Percentiles rank a stretch among this genome's conserved stretches.
These are phyloP conservation scores for Tubulanus polymorphus DNA, from an alignment of 2,888 invertebrate species.

Conservation along the genomic window DNA sequence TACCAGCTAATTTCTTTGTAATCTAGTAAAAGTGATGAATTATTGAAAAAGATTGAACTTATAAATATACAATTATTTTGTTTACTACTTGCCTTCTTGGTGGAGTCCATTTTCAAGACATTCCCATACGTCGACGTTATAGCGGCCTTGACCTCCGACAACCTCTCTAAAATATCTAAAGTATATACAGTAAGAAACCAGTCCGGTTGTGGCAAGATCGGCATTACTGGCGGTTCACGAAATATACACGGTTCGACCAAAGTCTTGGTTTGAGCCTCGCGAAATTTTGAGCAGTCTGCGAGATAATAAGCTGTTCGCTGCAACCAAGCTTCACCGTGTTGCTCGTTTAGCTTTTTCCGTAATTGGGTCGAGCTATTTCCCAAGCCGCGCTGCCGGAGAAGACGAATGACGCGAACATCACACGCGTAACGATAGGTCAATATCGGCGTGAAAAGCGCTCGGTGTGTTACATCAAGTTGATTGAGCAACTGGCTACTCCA, in stretches of 20 bases:
- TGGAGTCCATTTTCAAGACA: conserved; percentile 29
- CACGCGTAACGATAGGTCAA: neutral
- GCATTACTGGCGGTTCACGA: conserved; percentile 13
- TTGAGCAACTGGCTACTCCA: neutral
- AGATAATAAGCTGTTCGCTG: conserved; percentile 1
- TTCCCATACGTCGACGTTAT: conserved; percentile 26
- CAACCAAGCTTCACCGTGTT: neutral
- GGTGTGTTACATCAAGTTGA: neutral
- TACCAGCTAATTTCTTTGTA: conserved; percentile 22
- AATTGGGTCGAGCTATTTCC: conserved; percentile 2
- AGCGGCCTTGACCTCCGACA: conserved; percentile 24
- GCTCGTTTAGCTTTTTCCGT: neutral
- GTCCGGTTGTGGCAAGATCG: conserved; percentile 15
- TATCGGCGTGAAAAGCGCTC: neutral
- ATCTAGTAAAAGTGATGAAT: no score
- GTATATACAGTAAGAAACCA: conserved; percentile 24
- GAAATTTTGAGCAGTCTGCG: conserved; percentile 10
- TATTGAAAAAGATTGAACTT: neutral
- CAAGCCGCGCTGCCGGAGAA: neutral
- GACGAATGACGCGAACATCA: neutral
- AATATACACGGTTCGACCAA: conserved; percentile 7
- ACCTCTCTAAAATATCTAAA: conserved; percentile 19
- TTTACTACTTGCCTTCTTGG: conserved; percentile 21
- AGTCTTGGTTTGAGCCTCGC: conserved; percentile 2
- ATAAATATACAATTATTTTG: no score